Conservation (phyloP, 2,113 vertebrate species). For the Atrichornis clamosus region DNA sequence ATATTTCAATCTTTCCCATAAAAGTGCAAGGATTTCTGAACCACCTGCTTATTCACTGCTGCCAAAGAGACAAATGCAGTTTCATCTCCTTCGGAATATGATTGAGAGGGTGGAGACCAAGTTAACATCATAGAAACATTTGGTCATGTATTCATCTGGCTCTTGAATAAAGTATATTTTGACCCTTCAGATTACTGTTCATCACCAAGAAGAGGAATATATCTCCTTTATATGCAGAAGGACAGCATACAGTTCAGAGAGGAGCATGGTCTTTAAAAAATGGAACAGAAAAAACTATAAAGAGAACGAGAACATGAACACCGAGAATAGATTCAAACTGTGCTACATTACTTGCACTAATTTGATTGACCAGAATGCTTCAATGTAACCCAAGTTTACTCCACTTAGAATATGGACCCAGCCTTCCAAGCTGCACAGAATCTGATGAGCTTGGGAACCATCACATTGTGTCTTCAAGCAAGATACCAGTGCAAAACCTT, state of each 20-base stretch:
- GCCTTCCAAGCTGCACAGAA: neutral
- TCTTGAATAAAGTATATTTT: neutral
- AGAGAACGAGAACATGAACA: neutral
- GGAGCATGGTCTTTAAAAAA: neutral
- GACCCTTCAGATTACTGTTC: neutral
- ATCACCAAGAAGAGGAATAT: neutral
- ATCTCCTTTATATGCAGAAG: neutral
- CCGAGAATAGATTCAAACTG: neutral
- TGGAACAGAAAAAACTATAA: neutral
- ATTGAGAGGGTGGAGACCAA: neutral
- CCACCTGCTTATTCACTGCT: constrained; percentile 3
- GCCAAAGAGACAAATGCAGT: constrained; percentile 19
- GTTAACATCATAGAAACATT: constrained; percentile 1
- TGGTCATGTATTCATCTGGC: neutral
- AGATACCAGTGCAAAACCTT: neutral
- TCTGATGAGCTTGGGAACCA: neutral
- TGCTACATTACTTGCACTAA: neutral
- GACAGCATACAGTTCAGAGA: neutral
- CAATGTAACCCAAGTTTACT: neutral
- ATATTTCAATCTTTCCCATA: neutral
- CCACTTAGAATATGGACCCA: neutral
- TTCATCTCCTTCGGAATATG: neutral
- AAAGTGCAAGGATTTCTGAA: neutral
- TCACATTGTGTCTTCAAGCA: neutral
- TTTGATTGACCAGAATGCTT: neutral